Conservation (phyloP, 2,888 invertebrate species). For the Cyrtodaria siliqua region DNA sequence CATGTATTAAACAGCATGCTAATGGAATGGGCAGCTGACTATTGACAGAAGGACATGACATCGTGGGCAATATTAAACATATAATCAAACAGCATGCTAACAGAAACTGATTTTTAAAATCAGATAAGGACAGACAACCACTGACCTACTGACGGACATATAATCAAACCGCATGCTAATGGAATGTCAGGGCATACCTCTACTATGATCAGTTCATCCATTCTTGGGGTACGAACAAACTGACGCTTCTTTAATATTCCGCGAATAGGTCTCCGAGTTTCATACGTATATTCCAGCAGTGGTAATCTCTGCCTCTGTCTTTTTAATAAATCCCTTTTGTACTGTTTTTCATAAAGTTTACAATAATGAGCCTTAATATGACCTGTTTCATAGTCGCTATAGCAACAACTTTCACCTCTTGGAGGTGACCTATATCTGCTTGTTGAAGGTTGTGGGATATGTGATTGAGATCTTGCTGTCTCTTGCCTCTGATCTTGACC, state of each 20-base stretch:
- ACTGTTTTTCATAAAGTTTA: slow-evolving; percentile 55
- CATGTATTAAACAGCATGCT: no score
- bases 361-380: slow-evolving; percentile 40
- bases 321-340: slow-evolving; percentile 51
- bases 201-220: slow-evolving; percentile 55
- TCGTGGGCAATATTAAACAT: no score
- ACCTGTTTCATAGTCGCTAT: slow-evolving; percentile 28
- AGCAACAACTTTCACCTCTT: slow-evolving; percentile 29
- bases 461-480: background rate
- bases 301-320: slow-evolving; percentile 43
- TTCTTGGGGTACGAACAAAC: slow-evolving; percentile 50
- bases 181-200: slow-evolving; percentile 40
- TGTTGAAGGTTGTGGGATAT: slow-evolving; percentile 1
- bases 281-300: slow-evolving; percentile 55
- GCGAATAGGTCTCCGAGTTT: slow-evolving; percentile 44
- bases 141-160: no score
- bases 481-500: slow-evolving; percentile 15
- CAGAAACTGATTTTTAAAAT: no score
- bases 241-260: slow-evolving; percentile 61
- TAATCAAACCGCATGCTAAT: slow-evolving; percentile 10
- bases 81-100: no score
- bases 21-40: no score
- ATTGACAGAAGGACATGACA: no score
- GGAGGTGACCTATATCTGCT: slow-evolving; percentile 7
- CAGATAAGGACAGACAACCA: no score